Evolutionary conservation across 2,113 vertebrate species (phyloP).

Genomic region (Tringa solitaria): DNA sequence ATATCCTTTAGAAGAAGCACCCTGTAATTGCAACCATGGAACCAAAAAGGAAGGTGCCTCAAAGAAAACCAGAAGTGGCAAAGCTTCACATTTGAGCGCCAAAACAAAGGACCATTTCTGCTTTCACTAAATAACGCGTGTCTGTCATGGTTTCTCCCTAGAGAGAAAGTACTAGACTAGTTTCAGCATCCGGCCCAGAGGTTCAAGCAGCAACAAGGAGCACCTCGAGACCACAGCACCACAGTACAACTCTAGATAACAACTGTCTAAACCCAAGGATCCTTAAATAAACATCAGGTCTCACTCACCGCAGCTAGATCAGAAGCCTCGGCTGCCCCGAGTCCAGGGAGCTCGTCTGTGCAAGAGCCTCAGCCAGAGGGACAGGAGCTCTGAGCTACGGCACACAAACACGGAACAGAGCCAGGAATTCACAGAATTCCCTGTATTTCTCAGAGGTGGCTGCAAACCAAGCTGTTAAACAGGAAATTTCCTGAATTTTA

Average conservation of each 20-base stretch:
- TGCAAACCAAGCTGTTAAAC: neutral
- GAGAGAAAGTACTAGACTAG: neutral
- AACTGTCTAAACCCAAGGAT: neutral
- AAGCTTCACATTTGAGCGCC: neutral
- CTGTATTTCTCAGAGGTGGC: neutral
- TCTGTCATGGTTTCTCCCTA: neutral
- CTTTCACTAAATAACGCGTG: neutral
- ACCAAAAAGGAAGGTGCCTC: neutral
- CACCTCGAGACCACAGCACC: neutral
- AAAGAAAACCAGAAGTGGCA: neutral
- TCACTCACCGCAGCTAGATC: neutral
- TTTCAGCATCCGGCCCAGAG: neutral
- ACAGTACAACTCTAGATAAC: neutral
- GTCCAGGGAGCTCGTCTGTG: rapidly evolving
- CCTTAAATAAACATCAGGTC: neutral
- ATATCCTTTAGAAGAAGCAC: neutral
- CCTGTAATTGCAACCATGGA: neutral
- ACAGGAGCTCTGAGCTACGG: neutral
- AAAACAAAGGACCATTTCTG: neutral
- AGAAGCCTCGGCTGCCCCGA: neutral
- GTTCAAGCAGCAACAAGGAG: neutral
- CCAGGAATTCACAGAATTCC: neutral
- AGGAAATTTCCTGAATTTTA: neutral
- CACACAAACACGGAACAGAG: rapidly evolving
- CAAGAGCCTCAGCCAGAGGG: neutral